These are phyloP conservation scores for Odontamblyopus rebecca DNA, from an alignment of 2,797 vertebrate genomes.

Conservation along the genomic window DNA sequence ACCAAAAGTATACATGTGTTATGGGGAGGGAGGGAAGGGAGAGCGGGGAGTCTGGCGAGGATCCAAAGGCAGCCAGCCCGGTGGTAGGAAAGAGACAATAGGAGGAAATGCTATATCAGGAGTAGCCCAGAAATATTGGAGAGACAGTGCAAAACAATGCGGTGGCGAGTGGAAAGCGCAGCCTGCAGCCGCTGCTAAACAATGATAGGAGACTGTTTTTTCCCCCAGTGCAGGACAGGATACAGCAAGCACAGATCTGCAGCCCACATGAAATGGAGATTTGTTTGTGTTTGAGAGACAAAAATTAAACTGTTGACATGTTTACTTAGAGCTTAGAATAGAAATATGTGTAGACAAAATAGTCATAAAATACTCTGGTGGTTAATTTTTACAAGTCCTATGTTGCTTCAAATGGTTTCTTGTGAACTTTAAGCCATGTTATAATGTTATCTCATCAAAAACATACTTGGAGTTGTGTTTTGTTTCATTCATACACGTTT, in stretches of 20 bases:
- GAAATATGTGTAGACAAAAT: not conserved
- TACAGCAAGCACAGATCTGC: constrained; percentile 26
- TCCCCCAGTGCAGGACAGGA: constrained; percentile 21
- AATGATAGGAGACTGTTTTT: constrained; percentile 53
- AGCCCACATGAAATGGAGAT: not conserved
- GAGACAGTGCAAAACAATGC: constrained; percentile 68
- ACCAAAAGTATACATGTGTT: constrained; percentile 37
- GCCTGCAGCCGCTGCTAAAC: constrained; percentile 40
- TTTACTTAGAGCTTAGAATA: not conserved
- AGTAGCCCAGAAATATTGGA: constrained; percentile 71
- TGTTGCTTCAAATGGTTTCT: no score
- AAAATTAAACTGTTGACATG: not conserved
- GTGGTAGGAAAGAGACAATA: constrained; percentile 71
- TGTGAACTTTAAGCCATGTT: no score
- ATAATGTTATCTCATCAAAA: no score
- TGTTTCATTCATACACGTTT: no score
- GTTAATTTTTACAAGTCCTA: not conserved
- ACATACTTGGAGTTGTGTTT: no score
- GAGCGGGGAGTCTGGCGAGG: constrained; percentile 55
- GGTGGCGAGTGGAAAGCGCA: constrained; percentile 60
- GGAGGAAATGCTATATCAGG: constrained; percentile 79
- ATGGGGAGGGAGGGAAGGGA: constrained; percentile 56
- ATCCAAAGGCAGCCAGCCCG: constrained; percentile 68
- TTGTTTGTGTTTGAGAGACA: constrained; percentile 6
- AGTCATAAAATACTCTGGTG: not conserved